These are phyloP conservation scores for Troides helena DNA, from an alignment of 2,888 invertebrate species.

Conservation along the genomic window DNA sequence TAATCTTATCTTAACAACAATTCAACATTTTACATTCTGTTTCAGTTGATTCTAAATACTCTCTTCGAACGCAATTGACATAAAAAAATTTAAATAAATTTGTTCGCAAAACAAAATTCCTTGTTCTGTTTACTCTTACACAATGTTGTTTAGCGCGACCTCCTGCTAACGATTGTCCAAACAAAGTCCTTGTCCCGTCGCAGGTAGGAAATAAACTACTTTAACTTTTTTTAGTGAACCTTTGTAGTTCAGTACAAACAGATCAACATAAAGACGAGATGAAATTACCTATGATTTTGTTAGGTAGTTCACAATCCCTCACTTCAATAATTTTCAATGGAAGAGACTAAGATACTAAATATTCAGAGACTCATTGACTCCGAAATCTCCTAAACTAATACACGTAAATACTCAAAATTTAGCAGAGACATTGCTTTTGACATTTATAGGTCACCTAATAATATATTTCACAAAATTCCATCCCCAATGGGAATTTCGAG, in stretches of 20 bases:
- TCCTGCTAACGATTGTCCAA: conserved; percentile 26
- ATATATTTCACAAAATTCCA: too few relatives aligned
- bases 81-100: not conserved
- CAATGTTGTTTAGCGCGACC: conserved; percentile 12
- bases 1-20: too few relatives aligned
- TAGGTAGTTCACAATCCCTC: not conserved
- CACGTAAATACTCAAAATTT: too few relatives aligned
- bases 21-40: not conserved
- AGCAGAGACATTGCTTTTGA: too few relatives aligned
- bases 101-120: conserved; percentile 5
- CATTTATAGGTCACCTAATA: too few relatives aligned
- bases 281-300: not conserved
- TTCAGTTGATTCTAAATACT: too few relatives aligned
- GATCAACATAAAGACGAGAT: not conserved
- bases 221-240: conserved; percentile 5
- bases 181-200: conserved; percentile 16
- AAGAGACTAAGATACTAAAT: too few relatives aligned
- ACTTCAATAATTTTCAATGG: not conserved
- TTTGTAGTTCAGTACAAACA: conserved; percentile 10
- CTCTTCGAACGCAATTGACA: not conserved
- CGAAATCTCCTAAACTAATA: too few relatives aligned
- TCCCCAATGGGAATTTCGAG: too few relatives aligned
- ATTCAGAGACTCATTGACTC: too few relatives aligned
- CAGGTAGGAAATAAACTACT: conserved; percentile 25
- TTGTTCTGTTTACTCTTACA: conserved; percentile 6